Evolutionary conservation across 2,888 invertebrate genomes (phyloP).

Genomic region (Halocaridina rubra): DNA sequence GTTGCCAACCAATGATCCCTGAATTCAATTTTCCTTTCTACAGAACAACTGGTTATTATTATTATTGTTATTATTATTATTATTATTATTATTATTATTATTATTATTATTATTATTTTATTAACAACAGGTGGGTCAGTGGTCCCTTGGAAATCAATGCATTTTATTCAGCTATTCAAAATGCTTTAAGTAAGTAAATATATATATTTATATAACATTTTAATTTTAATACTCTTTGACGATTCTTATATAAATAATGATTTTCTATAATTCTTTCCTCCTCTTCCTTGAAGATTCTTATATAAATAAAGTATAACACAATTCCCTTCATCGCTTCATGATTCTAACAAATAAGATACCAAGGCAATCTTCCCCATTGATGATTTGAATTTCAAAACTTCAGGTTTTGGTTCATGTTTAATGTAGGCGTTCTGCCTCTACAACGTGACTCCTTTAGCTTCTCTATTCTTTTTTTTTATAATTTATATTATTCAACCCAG

Average conservation of each 20-base stretch:
- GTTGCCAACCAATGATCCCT: too few species aligned
- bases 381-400: too few species aligned
- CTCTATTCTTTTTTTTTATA: too few species aligned
- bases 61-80: not conserved
- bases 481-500: too few species aligned
- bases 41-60: too few species aligned
- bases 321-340: too few species aligned
- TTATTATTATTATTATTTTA: not conserved
- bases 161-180: not conserved
- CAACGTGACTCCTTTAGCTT: too few species aligned
- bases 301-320: not conserved
- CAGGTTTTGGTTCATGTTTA: too few species aligned
- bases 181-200: slow-evolving; percentile 16
- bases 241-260: not conserved
- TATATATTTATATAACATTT: not conserved
- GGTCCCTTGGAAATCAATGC: slow-evolving; percentile 38
- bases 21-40: too few species aligned
- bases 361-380: too few species aligned
- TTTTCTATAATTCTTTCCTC: not conserved
- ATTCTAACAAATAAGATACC: too few species aligned
- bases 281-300: slow-evolving; percentile 7
- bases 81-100: not conserved
- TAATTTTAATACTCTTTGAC: not conserved
- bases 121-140: slow-evolving; percentile 22
- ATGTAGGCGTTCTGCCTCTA: too few species aligned